Percentiles rank a stretch among this genome's conserved stretches.
Conservation (phyloP, 2,888 invertebrate genomes). For the Odontothrips loti region DNA sequence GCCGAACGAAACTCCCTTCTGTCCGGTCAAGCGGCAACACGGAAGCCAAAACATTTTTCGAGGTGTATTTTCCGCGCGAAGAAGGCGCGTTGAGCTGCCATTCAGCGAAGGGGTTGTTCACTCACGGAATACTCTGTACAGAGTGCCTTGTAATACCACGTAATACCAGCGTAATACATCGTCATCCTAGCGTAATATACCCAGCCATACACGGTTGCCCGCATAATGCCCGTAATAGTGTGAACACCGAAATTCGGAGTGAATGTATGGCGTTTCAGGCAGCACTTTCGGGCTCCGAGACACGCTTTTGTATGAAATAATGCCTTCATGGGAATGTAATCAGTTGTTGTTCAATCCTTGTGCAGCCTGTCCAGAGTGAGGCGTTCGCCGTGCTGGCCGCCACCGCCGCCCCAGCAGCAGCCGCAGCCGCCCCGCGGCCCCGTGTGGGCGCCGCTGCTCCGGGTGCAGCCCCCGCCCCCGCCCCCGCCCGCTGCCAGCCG, state of each 20-base stretch:
- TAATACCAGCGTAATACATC: no score
- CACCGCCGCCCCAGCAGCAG: not conserved
- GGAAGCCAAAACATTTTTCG: not conserved
- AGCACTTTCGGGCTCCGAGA: no score
- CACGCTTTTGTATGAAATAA: no score
- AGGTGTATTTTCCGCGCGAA: not conserved
- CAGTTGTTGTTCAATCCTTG: not conserved
- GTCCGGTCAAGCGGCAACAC: not conserved
- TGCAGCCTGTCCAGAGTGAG: not conserved
- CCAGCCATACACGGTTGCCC: no score
- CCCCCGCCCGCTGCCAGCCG: not conserved
- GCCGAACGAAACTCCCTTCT: not conserved
- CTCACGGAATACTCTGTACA: no score
- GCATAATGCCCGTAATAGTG: no score
- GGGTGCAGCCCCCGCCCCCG: not conserved
- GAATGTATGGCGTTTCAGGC: no score
- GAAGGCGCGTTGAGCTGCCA: not conserved
- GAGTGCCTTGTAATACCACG: no score
- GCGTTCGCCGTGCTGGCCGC: not conserved
- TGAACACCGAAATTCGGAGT: no score
- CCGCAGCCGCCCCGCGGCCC: not conserved
- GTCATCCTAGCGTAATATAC: no score
- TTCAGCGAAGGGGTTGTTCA: not conserved
- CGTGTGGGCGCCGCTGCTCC: not conserved
- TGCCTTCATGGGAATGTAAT: no score